Evolutionary conservation across 2,888 invertebrate species (phyloP), one percentile per base, ranked within the genome.

Genomic region (Acronicta alni): DNA sequence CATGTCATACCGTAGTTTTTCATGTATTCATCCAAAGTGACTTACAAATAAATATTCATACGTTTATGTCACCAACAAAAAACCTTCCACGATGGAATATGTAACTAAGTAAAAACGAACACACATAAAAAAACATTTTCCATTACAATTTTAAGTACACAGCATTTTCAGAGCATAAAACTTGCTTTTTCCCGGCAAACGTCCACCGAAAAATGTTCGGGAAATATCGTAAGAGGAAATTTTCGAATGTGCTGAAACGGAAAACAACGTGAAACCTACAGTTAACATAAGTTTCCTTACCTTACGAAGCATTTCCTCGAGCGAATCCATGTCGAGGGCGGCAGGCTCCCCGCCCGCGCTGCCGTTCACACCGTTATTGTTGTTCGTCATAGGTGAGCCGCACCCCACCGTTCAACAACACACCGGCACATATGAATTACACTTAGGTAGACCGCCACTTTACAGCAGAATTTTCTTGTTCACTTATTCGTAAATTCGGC

Each of bases 221-320:
- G 39, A 54, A 46, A 57, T 59, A 67, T 53, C 39, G 44, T 41
- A 66, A 48, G 52, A 23, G 45, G 20, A 44, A 66, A 57, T 60
- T 63, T 70, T 55, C 43, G 12, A 57, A 64, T 42, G 57, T 62
- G 64, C 60, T 64, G 63, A 62, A 70, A 62, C 55, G 53, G 41
- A 60, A 64, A 60, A 62, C 63, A 63, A 61, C 48, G 30, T 49
- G 42, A 59, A 57, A 66, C 26, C 57, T 61, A 47, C 54, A 59
- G 63, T 67, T 63, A 69, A 65, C 65, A 67, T 70, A 68, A 59
- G 56, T 67, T 62, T 47, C 38, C 88, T 95, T 95, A 97, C 97
- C 97, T 97, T 97, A 86, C 96, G 95, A 86, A 97, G 95, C 96
- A 97, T 96, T 92, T 97, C 97, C 89, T 97, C 97, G 80, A 97